Conservation (phyloP, 1,140 invertebrate genomes). For the Sinonovacula constricta region DNA sequence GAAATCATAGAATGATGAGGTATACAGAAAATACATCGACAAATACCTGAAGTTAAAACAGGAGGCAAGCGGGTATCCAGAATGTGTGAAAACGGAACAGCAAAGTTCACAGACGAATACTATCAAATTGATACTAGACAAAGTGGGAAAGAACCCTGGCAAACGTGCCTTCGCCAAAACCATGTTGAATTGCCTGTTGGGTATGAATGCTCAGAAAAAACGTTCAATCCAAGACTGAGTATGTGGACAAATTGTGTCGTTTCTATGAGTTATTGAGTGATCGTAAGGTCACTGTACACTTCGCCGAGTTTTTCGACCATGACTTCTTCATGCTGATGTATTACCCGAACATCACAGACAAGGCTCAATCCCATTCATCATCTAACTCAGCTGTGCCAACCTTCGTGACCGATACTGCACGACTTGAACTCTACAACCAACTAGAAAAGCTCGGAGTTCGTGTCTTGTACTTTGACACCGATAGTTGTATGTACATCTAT, state of each 20-base stretch:
- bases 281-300: neutral
- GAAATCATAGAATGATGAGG: neutral
- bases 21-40: constrained; percentile 7
- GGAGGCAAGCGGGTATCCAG: constrained; percentile 21
- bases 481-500: constrained; percentile 9
- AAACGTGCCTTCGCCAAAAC: constrained; percentile 16
- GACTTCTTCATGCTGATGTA: neutral
- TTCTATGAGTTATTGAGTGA: neutral
- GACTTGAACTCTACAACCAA: constrained; percentile 4
- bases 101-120: constrained; percentile 4
- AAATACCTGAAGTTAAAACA: constrained; percentile 29
- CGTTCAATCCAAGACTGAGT: constrained; percentile 1
- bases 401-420: neutral
- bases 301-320: constrained; percentile 8
- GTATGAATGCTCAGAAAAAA: constrained; percentile 11
- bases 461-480: constrained; percentile 15
- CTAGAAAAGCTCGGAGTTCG: constrained; percentile 1
- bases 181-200: constrained; percentile 10
- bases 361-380: neutral
- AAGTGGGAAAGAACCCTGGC: neutral
- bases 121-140: neutral
- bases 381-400: neutral
- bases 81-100: neutral
- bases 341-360: neutral
- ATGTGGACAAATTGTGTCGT: neutral